phyloP scores from a whole-genome alignment of 2,888 invertebrate species.

The Lithophane ornitopus region DNA sequence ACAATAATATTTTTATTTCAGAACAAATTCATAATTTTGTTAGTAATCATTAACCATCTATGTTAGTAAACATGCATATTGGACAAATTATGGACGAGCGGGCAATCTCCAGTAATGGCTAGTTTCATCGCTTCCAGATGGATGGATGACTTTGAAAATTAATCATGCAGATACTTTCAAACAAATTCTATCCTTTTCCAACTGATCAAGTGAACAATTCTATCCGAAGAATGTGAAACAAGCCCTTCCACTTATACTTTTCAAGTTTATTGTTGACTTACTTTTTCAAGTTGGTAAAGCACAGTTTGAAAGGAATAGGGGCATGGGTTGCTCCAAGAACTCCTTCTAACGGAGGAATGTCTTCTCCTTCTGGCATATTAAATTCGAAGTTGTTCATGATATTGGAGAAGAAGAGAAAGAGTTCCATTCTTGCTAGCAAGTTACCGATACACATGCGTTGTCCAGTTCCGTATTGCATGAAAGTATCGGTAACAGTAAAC shows the following conservation, averaged over 20 bases:
- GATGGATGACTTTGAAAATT: background rate
- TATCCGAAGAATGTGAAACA: no score
- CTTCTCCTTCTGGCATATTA: conserved; percentile 92
- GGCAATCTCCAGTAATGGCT: no score
- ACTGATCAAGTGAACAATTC: background rate
- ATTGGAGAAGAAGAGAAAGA: conserved; percentile 95
- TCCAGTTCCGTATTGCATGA: conserved; percentile 96
- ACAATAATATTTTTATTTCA: no score
- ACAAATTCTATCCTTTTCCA: background rate
- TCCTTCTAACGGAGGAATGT: conserved; percentile 93
- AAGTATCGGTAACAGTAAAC: conserved; percentile 94
- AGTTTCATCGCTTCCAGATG: no score
- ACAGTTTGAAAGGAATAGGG: conserved; percentile 87
- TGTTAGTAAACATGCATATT: no score
- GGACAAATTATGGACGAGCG: no score
- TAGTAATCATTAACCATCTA: no score
- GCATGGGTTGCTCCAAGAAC: conserved; percentile 94
- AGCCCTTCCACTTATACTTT: no score
- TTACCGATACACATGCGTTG: conserved; percentile 96
- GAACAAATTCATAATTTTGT: no score
- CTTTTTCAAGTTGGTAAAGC: conserved; percentile 51
- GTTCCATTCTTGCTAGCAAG: conserved; percentile 95
- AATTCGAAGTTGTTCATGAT: conserved; percentile 94
- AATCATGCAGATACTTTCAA: background rate
- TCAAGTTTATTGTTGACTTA: conserved; percentile 17